These are phyloP conservation scores for Ivindomyrus marchei DNA, from an alignment of 2,113 vertebrate species.

Conservation along the genomic window DNA sequence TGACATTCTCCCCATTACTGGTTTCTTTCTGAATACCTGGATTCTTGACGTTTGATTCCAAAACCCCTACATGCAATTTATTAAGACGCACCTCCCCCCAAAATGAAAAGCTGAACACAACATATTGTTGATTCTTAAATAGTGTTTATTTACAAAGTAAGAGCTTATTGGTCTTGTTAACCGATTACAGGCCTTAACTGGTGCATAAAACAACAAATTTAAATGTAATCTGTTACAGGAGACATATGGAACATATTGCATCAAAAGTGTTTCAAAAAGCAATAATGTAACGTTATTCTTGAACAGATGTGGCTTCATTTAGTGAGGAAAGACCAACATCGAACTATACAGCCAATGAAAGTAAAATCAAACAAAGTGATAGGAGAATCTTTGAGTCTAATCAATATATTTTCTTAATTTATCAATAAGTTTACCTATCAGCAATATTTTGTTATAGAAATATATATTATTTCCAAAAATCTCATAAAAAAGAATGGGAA, in stretches of 20 bases:
- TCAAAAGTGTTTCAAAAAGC: neutral
- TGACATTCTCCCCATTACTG: neutral
- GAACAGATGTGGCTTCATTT: neutral
- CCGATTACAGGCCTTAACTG: conserved; percentile 9
- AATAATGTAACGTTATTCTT: neutral
- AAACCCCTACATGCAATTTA: neutral
- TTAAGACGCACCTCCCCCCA: conserved; percentile 32
- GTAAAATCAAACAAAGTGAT: neutral
- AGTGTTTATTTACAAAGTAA: conserved; percentile 66
- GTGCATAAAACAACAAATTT: neutral
- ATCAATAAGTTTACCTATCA: neutral
- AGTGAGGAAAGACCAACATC: neutral
- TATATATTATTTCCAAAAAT: conserved; percentile 7
- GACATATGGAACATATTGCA: neutral
- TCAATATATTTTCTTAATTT: neutral
- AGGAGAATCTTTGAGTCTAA: neutral
- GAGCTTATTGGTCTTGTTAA: conserved; percentile 51
- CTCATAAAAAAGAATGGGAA: neutral
- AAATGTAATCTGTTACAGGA: neutral
- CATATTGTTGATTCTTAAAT: conserved; percentile 66
- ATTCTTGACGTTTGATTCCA: neutral
- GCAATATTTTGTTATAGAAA: conserved; percentile 3
- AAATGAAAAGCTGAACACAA: conserved; percentile 63
- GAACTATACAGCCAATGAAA: neutral
- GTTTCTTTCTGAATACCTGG: neutral